These are phyloP conservation scores for Pissodes strobi DNA, from an alignment of 1,140 invertebrate genomes.

Conservation along the genomic window DNA sequence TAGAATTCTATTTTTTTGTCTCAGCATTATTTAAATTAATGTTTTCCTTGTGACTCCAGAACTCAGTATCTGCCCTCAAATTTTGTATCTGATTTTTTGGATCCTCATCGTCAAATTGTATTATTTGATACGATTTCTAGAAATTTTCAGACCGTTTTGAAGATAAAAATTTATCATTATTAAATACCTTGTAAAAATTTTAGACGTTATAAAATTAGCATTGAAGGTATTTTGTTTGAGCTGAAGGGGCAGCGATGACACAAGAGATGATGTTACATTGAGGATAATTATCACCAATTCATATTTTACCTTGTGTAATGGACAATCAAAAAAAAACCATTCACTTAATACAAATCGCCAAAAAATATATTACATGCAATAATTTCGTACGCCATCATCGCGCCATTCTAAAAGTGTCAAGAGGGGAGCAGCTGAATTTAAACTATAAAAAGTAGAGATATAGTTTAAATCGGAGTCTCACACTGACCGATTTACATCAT, in stretches of 20 bases:
- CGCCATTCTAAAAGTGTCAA: conserved; percentile 12
- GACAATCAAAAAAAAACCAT: conserved; percentile 23
- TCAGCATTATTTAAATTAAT: too few species aligned
- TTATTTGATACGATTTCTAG: too few species aligned
- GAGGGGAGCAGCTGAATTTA: conserved; percentile 21
- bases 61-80: too few species aligned
- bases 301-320: conserved; percentile 22
- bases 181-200: too few species aligned
- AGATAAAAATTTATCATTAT: too few species aligned
- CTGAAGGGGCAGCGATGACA: conserved; percentile 7
- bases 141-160: too few species aligned
- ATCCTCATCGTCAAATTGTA: too few species aligned
- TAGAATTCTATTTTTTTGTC: too few species aligned
- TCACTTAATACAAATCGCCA: conserved; percentile 33
- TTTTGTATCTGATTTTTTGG: too few species aligned
- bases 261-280: conserved; percentile 20
- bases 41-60: too few species aligned
- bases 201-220: too few species aligned
- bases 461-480: conserved; percentile 25
- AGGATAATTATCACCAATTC: conserved; percentile 22
- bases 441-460: conserved; percentile 31
- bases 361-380: conserved; percentile 27
- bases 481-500: conserved; percentile 29
- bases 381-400: conserved; percentile 18
- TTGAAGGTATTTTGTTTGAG: too few species aligned